Conservation (phyloP, 2,888 invertebrate species). For the Neuroscelio doddi region DNA sequence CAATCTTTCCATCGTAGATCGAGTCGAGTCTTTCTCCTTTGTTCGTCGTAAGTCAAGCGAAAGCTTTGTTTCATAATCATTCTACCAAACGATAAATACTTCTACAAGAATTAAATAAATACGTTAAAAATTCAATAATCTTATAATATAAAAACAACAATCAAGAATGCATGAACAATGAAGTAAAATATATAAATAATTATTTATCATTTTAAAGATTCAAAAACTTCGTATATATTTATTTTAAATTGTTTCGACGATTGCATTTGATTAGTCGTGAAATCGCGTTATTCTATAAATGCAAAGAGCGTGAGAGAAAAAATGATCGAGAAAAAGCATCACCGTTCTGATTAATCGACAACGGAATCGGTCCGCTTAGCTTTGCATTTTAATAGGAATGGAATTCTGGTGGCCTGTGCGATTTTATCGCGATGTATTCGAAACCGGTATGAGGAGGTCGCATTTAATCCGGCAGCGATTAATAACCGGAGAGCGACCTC, state of each 20-base stretch:
- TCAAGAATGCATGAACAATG: too few relatives aligned
- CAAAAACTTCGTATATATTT: too few relatives aligned
- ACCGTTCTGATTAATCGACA: conserved; percentile 44
- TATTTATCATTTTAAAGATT: too few relatives aligned
- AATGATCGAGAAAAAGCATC: conserved; percentile 36
- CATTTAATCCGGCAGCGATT: conserved; percentile 60
- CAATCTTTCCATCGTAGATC: conserved; percentile 64
- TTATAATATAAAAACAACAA: too few relatives aligned
- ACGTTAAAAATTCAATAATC: too few relatives aligned
- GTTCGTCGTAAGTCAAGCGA: conserved; percentile 51
- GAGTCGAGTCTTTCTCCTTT: conserved; percentile 54
- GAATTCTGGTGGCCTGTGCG: conserved; percentile 49
- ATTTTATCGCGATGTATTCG: conserved; percentile 46
- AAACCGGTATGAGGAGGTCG: conserved; percentile 58
- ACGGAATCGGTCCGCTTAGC: conserved; percentile 46
- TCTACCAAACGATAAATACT: conserved; percentile 47
- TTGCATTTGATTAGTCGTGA: conserved; percentile 38
- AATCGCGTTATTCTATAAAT: conserved; percentile 20
- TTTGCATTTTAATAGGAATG: conserved; percentile 51
- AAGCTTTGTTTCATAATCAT: conserved; percentile 46
- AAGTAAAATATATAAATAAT: too few relatives aligned
- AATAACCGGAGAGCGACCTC: conserved; percentile 57
- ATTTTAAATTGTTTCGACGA: conserved; percentile 26
- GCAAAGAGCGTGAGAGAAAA: conserved; percentile 23
- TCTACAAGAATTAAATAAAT: too few relatives aligned